Base-by-base conservation (phyloP, 2,797 vertebrate species). In the Semaprochilodus insignis region DNA sequence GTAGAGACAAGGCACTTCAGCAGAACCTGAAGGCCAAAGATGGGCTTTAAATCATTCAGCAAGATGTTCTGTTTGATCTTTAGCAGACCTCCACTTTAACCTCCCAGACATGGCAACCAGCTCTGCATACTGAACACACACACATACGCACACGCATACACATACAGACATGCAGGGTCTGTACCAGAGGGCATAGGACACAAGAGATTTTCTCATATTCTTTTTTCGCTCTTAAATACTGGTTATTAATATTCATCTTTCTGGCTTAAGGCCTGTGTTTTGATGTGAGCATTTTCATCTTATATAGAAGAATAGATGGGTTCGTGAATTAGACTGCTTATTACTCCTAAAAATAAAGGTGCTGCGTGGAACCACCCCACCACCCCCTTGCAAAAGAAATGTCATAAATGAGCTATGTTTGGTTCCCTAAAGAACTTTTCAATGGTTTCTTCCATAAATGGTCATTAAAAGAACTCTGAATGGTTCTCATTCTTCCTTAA, bases 41-140 rank as follows among this genome's bases (percentile, higher is more conserved):
- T 57, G 71, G 65, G 77, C 62, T 83, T 79, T 79, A 83, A 83
- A 77, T 67, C 78, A 69, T 83, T 81, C 60, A 85, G 83, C 78
- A 81, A 81, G 51, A 31, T 54, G 80, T 67, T 74, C 72, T 71
- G 82, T 91, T 89, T 91, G 83, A 91, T 91, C 75, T 86, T 73
- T 59, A 82, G 88, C 69, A 86, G 77, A 79, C 77, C 70, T 85
- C 74, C 52, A 36, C 71, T 82, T 86, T 82, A 8, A 87, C 76
- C 82, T 74, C 70, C 54, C 60, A n/a, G 36, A 79, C 67, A 79
- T 25, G 23, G 52, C 71, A 74, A 83, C 62, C 67, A 55, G 65
- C 82, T 74, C 52, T 74, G 77, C 76, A 79, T 83, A 78, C 70
- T 66, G 51, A 83, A 70, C 71, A 52, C 44, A 80, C 76, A 44